Evolutionary conservation across 2,797 vertebrate genomes (phyloP), one percentile per base, ranked within the genome.

Genomic region (Etheostoma nigrum): DNA sequence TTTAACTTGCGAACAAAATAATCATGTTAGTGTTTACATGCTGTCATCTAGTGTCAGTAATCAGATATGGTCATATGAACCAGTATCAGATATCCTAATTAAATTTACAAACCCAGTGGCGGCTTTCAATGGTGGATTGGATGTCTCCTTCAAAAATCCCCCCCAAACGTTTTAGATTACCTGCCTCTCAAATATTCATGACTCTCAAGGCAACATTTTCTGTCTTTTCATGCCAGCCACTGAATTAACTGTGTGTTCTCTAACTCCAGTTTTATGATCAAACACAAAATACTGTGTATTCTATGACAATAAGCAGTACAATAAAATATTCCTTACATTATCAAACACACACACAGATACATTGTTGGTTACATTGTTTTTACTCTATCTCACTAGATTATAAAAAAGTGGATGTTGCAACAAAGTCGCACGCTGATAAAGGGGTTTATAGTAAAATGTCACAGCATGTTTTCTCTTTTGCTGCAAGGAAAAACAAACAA

Each of bases 11-110:
- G 6, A 67, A 57, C 8, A 49, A 63, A 82, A 83, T 72, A 72
- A 68, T 76, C 36, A 42, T 74, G 76, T 67, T 80, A 66, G 25
- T 82, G 58, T 90, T 93, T 79, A 86, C 61, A 91, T 82, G 62
- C 76, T 89, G 79, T 89, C 68, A 85, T 85, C 71, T 62, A 62
- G 63, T 82, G 86, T 85, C 72, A 69, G 94, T 94, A 94, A 95
- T 85, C 13, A 82, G 91, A 95, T 88, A 90, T 15, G 82, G n/a
- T 68, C 79, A 72, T 85, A 79, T 84, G 76, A 49, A 82, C 57
- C 30, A 51, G 77, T 83, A 84, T 95, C 92, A 83, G 7, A 73
- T 95, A 74, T 93, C 93, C 94, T 95, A 95, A 96, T 96, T 95
- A 94, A 94, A 96, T 93, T 93, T 93, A 94, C 91, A 93, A 92